phyloP scores from a whole-genome alignment of 2,797 vertebrate species.

The Crocodylus rhombifer region DNA sequence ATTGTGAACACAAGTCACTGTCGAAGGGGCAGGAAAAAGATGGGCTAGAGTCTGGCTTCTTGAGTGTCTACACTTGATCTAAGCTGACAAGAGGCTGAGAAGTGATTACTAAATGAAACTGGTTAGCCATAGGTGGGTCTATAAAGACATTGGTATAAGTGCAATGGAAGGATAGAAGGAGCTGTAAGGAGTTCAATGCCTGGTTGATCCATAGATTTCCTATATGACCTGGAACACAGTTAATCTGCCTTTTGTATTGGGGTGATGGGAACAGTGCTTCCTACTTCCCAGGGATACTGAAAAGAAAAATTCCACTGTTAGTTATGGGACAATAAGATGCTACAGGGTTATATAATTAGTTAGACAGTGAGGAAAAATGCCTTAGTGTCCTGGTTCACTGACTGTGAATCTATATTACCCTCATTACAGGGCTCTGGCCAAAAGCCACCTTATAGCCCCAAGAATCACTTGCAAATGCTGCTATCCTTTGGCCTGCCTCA shows the following conservation, averaged over 20 bases:
- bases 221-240: rapidly evolving
- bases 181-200: not conserved
- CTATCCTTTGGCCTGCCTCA: not conserved
- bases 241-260: rapidly evolving
- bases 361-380: not conserved
- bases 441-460: not conserved
- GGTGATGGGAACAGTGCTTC: not conserved
- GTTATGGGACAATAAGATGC: not conserved
- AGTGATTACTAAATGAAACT: not conserved
- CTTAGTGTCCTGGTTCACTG: not conserved
- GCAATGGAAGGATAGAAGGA: no score
- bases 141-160: no score
- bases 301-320: not conserved
- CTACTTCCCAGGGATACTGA: not conserved
- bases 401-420: not conserved
- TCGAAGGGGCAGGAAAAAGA: not conserved
- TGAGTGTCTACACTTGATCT: rapidly evolving
- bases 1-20: not conserved
- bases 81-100: rapidly evolving
- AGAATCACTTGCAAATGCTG: not conserved
- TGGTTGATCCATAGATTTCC: not conserved
- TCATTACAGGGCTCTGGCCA: not conserved
- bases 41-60: not conserved
- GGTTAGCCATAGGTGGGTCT: not conserved
- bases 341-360: not conserved